Conservation (phyloP, 2,113 vertebrate genomes). For the Cynocephalus volans region DNA sequence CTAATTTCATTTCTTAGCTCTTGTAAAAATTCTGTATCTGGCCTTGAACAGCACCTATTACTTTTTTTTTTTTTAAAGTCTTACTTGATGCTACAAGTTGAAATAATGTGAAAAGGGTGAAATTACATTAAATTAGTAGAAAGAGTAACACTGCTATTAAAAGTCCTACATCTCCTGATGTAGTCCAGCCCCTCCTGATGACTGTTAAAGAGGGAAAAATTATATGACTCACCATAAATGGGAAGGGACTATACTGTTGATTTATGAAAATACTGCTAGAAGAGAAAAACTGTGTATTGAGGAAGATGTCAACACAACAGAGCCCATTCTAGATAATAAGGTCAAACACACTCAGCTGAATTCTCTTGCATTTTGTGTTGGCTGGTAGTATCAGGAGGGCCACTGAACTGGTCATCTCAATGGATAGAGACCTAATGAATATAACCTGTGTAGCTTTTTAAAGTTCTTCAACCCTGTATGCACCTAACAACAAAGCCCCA, state of each 20-base stretch:
- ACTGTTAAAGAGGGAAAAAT: background rate
- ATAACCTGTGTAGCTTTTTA: background rate
- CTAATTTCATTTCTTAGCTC: constrained; percentile 35
- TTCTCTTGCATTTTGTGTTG: background rate
- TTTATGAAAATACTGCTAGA: background rate
- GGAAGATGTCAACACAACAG: background rate
- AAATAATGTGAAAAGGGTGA: constrained; percentile 26
- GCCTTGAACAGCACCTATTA: background rate
- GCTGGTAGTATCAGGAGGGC: background rate
- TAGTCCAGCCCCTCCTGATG: background rate
- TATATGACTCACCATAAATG: accelerated
- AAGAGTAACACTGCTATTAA: background rate
- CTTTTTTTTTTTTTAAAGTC: background rate
- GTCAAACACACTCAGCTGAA: background rate
- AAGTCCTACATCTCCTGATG: background rate
- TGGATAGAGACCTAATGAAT: background rate
- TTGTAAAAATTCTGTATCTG: constrained; percentile 25
- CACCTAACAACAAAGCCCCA: background rate
- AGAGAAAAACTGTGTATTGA: background rate
- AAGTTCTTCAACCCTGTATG: background rate
- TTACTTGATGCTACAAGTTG: background rate
- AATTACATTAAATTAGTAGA: background rate
- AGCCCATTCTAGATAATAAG: background rate
- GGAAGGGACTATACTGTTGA: background rate
- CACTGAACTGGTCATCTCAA: background rate